These are phyloP conservation scores for Rhodinocichla rosea DNA, from an alignment of 2,113 vertebrate genomes.

Conservation along the genomic window DNA sequence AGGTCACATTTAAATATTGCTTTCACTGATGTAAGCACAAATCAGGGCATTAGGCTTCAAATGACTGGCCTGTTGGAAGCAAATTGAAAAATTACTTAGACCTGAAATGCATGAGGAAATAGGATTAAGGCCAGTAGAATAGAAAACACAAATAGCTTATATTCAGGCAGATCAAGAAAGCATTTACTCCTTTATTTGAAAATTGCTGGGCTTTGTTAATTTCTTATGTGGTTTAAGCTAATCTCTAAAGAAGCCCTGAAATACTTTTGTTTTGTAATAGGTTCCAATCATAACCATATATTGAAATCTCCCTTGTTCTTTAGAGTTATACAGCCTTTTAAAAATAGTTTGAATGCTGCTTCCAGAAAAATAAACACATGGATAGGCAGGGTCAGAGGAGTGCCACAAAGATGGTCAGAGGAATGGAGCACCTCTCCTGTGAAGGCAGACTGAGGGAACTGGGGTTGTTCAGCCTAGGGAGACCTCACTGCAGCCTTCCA, in stretches of 20 bases:
- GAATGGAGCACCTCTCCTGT: background rate
- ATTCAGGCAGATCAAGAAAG: background rate
- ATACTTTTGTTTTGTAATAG: background rate
- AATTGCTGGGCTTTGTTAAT: background rate
- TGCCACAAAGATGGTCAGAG: background rate
- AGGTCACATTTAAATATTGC: background rate
- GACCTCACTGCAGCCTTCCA: background rate
- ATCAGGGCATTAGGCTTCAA: constrained; percentile 7
- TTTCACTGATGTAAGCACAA: background rate
- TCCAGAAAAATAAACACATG: background rate
- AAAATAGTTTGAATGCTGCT: background rate
- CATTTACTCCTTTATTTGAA: background rate
- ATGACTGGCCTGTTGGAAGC: background rate
- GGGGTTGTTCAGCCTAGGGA: background rate
- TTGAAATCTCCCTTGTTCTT: background rate
- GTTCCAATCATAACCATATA: background rate
- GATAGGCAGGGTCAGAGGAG: background rate
- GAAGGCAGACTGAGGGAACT: background rate
- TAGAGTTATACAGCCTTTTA: background rate
- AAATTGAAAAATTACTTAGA: constrained; percentile 15
- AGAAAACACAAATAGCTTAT: background rate
- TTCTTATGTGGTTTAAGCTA: background rate
- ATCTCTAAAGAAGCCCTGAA: constrained; percentile 11
- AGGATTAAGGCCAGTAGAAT: background rate
- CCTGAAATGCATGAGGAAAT: background rate